Percentiles rank a stretch among this genome's conserved stretches.
Conservation (phyloP, 2,888 invertebrate genomes). For the Mesochorus sp. region DNA sequence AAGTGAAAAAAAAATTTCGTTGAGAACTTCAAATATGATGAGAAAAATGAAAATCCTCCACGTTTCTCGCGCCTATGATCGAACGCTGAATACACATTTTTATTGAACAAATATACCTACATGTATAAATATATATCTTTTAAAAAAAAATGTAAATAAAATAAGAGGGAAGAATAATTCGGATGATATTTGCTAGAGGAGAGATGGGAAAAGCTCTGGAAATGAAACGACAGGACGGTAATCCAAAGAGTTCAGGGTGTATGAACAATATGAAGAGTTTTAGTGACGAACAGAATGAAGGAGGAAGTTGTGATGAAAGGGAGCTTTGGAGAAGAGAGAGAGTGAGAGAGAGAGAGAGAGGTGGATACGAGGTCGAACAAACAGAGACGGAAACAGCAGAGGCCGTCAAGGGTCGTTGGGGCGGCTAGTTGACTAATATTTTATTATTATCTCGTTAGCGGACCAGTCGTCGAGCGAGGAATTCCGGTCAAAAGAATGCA, state of each 20-base stretch:
- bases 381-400: slow-evolving; percentile 16
- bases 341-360: background rate
- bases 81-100: no score
- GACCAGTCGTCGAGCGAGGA: slow-evolving; percentile 72
- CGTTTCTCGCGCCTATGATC: background rate
- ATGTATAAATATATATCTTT: no score
- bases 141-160: no score
- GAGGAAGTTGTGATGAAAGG: slow-evolving; percentile 7
- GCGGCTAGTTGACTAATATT: slow-evolving; percentile 72
- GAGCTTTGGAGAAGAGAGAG: background rate
- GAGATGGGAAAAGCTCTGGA: slow-evolving; percentile 26
- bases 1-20: background rate
- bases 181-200: slow-evolving; percentile 26
- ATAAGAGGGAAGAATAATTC: slow-evolving; percentile 5
- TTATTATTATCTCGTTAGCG: slow-evolving; percentile 77
- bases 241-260: slow-evolving; percentile 18
- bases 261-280: background rate
- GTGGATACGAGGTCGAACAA: slow-evolving; percentile 16
- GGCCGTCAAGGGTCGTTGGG: slow-evolving; percentile 7
- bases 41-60: slow-evolving; percentile 8
- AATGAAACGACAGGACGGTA: slow-evolving; percentile 42
- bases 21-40: no score
- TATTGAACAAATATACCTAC: no score
- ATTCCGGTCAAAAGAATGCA: slow-evolving; percentile 36
- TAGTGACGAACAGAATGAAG: slow-evolving; percentile 36